Conservation (phyloP, 2,113 vertebrate genomes). For the Physeter macrocephalus region DNA sequence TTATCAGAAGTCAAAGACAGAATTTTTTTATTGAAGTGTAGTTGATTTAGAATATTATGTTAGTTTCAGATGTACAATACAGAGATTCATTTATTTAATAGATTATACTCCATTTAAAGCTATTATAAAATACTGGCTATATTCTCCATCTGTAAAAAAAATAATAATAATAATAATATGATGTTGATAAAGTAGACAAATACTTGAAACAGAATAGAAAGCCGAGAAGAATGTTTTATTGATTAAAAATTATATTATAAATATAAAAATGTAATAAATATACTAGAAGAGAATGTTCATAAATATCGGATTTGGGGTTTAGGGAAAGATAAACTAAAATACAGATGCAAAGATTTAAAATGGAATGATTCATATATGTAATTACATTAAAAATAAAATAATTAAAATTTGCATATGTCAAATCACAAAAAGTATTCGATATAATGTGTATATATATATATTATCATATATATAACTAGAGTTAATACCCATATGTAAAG, state of each 20-base stretch:
- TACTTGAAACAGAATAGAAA: not conserved
- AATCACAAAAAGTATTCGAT: not conserved
- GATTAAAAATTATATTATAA: not conserved
- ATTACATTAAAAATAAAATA: not conserved
- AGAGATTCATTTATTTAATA: too few relatives aligned
- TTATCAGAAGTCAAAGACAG: too few relatives aligned
- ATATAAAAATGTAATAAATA: slow-evolving; percentile 6
- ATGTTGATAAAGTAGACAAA: not conserved
- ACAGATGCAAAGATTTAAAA: not conserved
- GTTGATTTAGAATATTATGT: too few relatives aligned
- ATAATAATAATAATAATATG: not conserved
- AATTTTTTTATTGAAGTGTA: too few relatives aligned
- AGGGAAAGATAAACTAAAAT: not conserved
- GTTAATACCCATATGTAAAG: not conserved
- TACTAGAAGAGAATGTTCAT: not conserved
- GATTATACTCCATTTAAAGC: too few relatives aligned
- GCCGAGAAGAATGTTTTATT: not conserved
- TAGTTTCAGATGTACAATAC: too few relatives aligned
- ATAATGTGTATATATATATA: not conserved
- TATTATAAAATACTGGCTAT: too few relatives aligned
- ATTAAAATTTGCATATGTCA: not conserved
- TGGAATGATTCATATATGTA: not conserved
- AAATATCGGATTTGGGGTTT: not conserved
- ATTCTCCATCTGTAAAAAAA: too few relatives aligned
- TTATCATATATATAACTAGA: not conserved